Percentiles rank a stretch among this genome's conserved stretches.
phyloP scores from a whole-genome alignment of 1,140 invertebrate species.

The Berghia stephanieae region DNA sequence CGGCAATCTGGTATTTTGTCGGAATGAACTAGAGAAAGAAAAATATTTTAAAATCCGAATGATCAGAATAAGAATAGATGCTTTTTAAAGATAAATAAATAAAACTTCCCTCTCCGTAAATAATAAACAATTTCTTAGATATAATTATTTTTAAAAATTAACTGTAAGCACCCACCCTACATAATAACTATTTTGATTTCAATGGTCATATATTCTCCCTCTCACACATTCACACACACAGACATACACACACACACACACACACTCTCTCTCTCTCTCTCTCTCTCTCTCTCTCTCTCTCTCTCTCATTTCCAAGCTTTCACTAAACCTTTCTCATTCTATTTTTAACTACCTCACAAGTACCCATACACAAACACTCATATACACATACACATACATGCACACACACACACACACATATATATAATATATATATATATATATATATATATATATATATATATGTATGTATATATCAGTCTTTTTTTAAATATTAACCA shows the following conservation, averaged over 20 bases:
- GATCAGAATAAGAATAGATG: neutral
- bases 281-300: neutral
- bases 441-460: neutral
- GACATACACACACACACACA: slow-evolving; percentile 10
- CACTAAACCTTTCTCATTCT: neutral
- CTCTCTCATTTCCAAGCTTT: neutral
- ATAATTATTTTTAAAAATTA: neutral
- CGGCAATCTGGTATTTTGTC: neutral
- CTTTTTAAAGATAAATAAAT: neutral
- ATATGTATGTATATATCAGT: neutral
- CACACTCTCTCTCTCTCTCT: neutral
- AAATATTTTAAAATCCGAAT: neutral
- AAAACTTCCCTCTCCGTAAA: neutral
- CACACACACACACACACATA: slow-evolving; percentile 22
- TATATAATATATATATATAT: neutral
- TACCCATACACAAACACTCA: neutral
- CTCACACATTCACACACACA: neutral
- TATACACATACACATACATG: neutral
- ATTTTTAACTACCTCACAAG: neutral
- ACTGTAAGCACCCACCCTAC: neutral
- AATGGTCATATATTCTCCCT: neutral
- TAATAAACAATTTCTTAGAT: neutral
- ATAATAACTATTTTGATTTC: neutral
- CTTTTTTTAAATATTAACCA: neutral
- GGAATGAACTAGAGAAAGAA: neutral